phyloP scores from a whole-genome alignment of 2,113 vertebrate species.

The Terrapene triunguis region DNA sequence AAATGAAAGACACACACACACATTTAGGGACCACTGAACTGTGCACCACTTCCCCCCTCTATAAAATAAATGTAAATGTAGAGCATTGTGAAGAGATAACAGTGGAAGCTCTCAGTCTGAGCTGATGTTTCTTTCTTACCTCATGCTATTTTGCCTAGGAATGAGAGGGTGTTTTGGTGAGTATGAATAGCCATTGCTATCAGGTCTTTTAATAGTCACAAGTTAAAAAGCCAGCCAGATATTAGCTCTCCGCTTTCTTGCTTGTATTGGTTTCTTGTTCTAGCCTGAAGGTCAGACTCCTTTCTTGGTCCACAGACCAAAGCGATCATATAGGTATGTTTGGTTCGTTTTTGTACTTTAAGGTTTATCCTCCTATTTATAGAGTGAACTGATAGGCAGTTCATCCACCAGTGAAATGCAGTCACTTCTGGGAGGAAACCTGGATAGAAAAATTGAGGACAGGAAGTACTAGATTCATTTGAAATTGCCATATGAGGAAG shows the following conservation, averaged over 20 bases:
- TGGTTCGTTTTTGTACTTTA: neutral
- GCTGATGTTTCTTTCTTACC: neutral
- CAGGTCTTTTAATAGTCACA: neutral
- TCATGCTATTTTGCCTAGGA: neutral
- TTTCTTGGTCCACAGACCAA: neutral
- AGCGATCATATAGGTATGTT: neutral
- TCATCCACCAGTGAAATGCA: neutral
- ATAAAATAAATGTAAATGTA: neutral
- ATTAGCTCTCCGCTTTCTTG: neutral
- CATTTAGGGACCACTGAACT: neutral
- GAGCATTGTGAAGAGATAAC: neutral
- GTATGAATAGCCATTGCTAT: neutral
- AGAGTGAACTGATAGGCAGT: neutral
- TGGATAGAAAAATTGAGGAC: neutral
- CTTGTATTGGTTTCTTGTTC: neutral
- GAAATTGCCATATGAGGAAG: neutral
- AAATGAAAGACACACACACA: accelerated
- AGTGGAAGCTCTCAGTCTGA: neutral
- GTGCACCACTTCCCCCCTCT: neutral
- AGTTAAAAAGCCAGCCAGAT: neutral
- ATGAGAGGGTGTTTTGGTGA: neutral
- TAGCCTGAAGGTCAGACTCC: neutral
- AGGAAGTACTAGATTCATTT: neutral
- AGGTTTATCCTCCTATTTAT: neutral
- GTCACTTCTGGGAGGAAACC: neutral